Conservation (phyloP, 2,113 vertebrate species). For the Formicarius rufipectus region DNA sequence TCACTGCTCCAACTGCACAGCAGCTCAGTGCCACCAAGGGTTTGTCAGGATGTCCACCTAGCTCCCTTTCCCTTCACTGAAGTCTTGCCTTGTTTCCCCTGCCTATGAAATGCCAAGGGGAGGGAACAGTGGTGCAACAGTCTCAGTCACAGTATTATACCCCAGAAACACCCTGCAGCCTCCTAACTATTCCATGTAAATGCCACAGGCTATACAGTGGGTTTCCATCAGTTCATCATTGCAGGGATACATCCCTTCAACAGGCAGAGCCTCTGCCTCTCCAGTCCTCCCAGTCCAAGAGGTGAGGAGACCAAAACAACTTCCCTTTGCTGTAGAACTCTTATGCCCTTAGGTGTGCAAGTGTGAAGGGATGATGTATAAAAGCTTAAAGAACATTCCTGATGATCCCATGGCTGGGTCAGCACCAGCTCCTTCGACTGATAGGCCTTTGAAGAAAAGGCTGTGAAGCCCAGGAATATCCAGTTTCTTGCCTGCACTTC, state of each 20-base stretch:
- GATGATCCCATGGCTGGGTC: not conserved
- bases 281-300: not conserved
- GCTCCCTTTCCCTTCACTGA: not conserved
- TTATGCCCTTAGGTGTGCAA: not conserved
- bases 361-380: not conserved
- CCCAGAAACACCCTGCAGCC: not conserved
- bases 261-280: not conserved
- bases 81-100: not conserved
- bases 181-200: not conserved
- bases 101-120: not conserved
- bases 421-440: not conserved
- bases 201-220: fast-evolving
- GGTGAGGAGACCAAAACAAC: fast-evolving
- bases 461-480: not conserved
- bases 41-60: not conserved
- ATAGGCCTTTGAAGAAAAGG: not conserved
- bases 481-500: not conserved
- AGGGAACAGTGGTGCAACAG: not conserved
- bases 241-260: not conserved
- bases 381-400: not conserved
- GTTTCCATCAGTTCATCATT: not conserved
- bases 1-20: fast-evolving
- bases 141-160: not conserved
- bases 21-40: not conserved
- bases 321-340: not conserved